Evolutionary conservation across 2,888 invertebrate genomes (phyloP), one percentile per base, ranked within the genome.

Genomic region (Agriopis marginaria): DNA sequence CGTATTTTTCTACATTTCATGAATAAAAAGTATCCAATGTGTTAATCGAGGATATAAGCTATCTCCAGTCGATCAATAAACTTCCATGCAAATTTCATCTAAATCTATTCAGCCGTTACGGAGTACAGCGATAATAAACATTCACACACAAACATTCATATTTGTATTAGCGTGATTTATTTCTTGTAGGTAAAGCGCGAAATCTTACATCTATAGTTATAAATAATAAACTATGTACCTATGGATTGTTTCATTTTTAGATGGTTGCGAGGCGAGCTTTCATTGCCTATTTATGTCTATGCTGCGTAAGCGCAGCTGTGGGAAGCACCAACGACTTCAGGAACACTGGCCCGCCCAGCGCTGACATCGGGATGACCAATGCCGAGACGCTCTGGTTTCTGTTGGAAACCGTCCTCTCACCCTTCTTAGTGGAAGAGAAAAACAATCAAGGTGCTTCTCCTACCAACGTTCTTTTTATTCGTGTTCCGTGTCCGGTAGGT

Each of bases 381-480:
- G 8, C 14, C 10, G 55, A 55, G 8, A 14, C 14, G 9, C 45
- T 58, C 44, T 58, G 58, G 58, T 58, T 58, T 17, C 45, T 58
- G 17, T 17, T 58, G 7, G 58, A 58, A 4, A 58, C 58, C 4
- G 45, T 58, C 17, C n/a, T 58, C 3, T 44, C 44, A 14, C 10
- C 58, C 2, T 58, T 44, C 45, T 11, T 11, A 11, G 7, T 44
- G 10, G 17, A 58, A 11, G 58, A 58, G 11, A 44, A 58, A 14
- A 45, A 58, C 17, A 45, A 17, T 23, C 58, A 58, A 44, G 58
- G 58, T 9, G 8, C 2, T 8, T 5, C 5, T n/a, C n/a, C n/a
- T n/a, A n/a, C n/a, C 11, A 11, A 11, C 1, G 7, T 9, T 0
- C 1, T 11, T 7, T 9, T 0, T 0, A 47, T 12, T 11, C 42